phyloP scores from a whole-genome alignment of 2,113 vertebrate species.

The Bubo bubo region DNA sequence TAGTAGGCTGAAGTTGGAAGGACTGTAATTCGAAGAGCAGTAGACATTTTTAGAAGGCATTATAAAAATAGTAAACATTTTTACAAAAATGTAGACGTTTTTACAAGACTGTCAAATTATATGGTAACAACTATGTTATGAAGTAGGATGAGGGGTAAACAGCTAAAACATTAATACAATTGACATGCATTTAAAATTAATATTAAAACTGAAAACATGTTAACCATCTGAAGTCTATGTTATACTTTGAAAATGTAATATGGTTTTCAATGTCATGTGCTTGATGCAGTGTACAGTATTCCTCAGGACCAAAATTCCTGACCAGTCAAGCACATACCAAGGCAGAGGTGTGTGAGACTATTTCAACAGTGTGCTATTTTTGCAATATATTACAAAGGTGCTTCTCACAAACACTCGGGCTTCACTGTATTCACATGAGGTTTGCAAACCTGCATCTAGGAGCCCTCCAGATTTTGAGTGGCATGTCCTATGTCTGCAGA shows the following conservation, averaged over 20 bases:
- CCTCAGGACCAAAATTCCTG: slow-evolving; percentile 7
- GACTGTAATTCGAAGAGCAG: neutral
- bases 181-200: neutral
- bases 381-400: neutral
- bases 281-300: neutral
- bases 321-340: neutral
- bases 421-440: neutral
- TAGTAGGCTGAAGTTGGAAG: neutral
- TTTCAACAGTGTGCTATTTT: slow-evolving; percentile 4
- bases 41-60: neutral
- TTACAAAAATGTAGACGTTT: neutral
- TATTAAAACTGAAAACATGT: neutral
- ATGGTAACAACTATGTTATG: neutral
- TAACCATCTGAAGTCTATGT: neutral
- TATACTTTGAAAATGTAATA: neutral
- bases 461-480: neutral
- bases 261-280: neutral
- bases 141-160: neutral
- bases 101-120: neutral
- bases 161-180: neutral
- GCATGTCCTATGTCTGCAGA: neutral
- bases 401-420: neutral
- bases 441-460: neutral
- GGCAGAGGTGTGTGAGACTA: neutral
- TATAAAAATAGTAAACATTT: no score